phyloP scores from a whole-genome alignment of 2,888 invertebrate species.

The Apoderus coryli region DNA sequence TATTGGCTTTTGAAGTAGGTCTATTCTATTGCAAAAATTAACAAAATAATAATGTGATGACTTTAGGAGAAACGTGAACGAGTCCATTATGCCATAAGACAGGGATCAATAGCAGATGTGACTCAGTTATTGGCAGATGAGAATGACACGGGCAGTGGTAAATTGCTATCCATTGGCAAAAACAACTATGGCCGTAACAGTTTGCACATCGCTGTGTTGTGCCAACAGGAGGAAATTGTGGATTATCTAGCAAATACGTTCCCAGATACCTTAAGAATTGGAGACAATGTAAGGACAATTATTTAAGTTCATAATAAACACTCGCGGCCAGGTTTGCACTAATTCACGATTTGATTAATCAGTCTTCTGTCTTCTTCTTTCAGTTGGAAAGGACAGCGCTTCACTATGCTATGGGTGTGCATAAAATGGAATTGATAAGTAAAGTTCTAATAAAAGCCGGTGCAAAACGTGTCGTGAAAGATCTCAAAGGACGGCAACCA shows the following conservation, averaged over 20 bases:
- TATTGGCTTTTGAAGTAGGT: slow-evolving; percentile 60
- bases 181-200: slow-evolving; percentile 62
- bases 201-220: slow-evolving; percentile 75
- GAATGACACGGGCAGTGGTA: slow-evolving; percentile 38
- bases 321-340: too few species aligned
- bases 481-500: slow-evolving; percentile 77
- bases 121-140: slow-evolving; percentile 39
- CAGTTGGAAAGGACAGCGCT: slow-evolving; percentile 78
- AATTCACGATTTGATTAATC: too few species aligned
- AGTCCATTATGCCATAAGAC: slow-evolving; percentile 57
- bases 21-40: slow-evolving; percentile 1
- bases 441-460: slow-evolving; percentile 69
- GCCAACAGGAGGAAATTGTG: slow-evolving; percentile 69
- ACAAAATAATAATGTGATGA: slow-evolving; percentile 1
- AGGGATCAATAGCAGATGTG: slow-evolving; percentile 45
- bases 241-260: slow-evolving; percentile 57
- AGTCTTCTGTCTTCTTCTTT: too few species aligned
- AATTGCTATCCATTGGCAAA: slow-evolving; percentile 42
- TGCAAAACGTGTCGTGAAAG: slow-evolving; percentile 68
- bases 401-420: slow-evolving; percentile 84
- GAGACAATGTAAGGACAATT: slow-evolving; percentile 62
- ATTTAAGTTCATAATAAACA: too few species aligned
- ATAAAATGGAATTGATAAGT: slow-evolving; percentile 68
- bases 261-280: slow-evolving; percentile 57
- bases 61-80: slow-evolving; percentile 59